Base-by-base conservation (phyloP, 2,113 vertebrate species). In the Puntigrus tetrazona region DNA sequence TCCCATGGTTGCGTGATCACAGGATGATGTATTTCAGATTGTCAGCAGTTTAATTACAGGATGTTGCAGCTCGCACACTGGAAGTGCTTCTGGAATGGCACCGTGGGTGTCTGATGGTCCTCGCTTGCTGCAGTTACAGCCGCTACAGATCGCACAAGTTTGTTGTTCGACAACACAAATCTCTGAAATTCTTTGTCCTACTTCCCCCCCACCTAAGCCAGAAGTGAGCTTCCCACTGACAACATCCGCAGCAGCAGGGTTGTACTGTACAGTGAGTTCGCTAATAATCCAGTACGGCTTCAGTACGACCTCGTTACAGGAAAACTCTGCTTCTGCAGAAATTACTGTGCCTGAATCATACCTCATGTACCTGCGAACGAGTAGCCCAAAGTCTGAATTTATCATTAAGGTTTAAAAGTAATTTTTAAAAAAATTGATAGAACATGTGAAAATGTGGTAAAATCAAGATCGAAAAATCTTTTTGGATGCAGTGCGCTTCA, bases 31-130 rank as follows among this genome's bases (percentile, higher is more conserved):
- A 65, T 79, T 63, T 79, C 11, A 61, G 55, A 79, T 67, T 67
- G 78, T 67, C 78, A 81, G 18, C 61, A 31, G 61, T 81, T 81
- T 81, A 81, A 81, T 67, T 67, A 67, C 78, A 81, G 61, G 59
- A 81, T 67, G 78, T 50, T 81, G 78, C 78, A 81, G 16, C 18
- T 67, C 16, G 41, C 41, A 50, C 59, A 34, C 18, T 65, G 59
- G 59, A 80, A 67, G 78, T 47, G 41, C n/a, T 50, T 81, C 18
- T 13, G 41, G 61, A 81, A 50, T 5, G 27, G 27, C 61, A 50
- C 41, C 1, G 61, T 81, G 61, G 78, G 78, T 81, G 78, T 81
- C 27, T 31, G 78, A 47, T 31, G 38, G 59, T 20, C 61, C 50
- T 67, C 10, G 10, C 18, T 67, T 81, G 57, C 27, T 76, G 20